Base-by-base conservation (phyloP, 1,140 invertebrate species). In the Drosophila nasuta region DNA sequence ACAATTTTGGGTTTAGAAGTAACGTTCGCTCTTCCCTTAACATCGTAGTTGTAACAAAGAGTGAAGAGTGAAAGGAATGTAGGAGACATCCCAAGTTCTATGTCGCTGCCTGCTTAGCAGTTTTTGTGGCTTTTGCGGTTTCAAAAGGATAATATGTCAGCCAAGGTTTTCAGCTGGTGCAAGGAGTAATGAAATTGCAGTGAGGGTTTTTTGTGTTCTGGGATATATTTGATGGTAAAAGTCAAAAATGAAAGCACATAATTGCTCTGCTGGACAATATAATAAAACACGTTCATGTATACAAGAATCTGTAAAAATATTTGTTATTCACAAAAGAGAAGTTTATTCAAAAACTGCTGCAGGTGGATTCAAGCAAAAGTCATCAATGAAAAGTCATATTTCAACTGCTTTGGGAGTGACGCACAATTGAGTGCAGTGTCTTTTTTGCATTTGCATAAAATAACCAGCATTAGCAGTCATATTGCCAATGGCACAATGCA, bases 121-220 rank as follows among this genome's bases (percentile, higher is more conserved):
- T 82, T 88, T 75, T 72, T 83, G 81, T 48, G 80, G 81, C 70
- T 83, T 65, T 68, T 87, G 82, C 66, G 77, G 81, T 69, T 81
- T 80, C 80, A 78, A 38, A 38, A 75, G 70, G 70, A 76, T 81
- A 83, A 81, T 89, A 89, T 89, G 85, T 88, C 77, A 88, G 85
- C 80, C 63, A 75, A 87, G 88, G 82, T 56, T 88, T 89, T 79
- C 70, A 67, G 74, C 54, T 74, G 75, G 46, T 48, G 38, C 33
- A 56, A 72, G 76, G 48, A 20, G 70, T 56, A 82, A 88, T 87
- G 83, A 73, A 87, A 80, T 64, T 64, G 74, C 82, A 78, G 64
- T 68, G 66, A 86, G 75, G 58, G 63, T 46, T 79, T 75, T 77
- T 41, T 30, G 60, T 64, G 0, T 0, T 71, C 41, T 25, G 41